phyloP scores from a whole-genome alignment of 2,888 invertebrate genomes.

The Erebia palarica region DNA sequence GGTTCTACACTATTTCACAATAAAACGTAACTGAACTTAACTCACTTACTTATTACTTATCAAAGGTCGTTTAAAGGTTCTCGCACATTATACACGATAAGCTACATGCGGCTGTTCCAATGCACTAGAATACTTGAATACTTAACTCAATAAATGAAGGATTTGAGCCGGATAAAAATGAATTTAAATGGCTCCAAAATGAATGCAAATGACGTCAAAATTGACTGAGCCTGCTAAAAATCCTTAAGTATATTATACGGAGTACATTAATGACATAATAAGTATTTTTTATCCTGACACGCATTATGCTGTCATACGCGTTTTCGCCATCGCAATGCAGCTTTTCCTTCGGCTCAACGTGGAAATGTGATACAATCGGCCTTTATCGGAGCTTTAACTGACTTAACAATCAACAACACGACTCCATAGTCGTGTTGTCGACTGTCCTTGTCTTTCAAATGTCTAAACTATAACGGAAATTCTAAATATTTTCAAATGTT shows the following conservation, averaged over 20 bases:
- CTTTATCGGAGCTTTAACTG: slow-evolving; percentile 11
- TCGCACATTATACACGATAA: not conserved
- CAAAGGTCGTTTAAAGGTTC: not conserved
- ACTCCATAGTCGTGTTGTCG: slow-evolving; percentile 11
- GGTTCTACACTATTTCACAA: slow-evolving; percentile 42
- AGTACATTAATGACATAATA: too few relatives aligned
- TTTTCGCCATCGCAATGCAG: not conserved
- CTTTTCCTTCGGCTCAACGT: not conserved
- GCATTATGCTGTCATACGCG: too few relatives aligned
- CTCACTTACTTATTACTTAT: not conserved
- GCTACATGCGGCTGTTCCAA: not conserved
- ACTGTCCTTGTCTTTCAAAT: slow-evolving; percentile 25
- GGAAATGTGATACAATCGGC: not conserved
- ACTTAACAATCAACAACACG: too few relatives aligned
- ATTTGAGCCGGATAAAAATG: too few relatives aligned
- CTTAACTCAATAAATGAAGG: too few relatives aligned
- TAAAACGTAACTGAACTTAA: slow-evolving; percentile 19
- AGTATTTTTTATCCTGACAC: too few relatives aligned
- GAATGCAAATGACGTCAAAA: too few relatives aligned
- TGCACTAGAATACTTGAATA: not conserved
- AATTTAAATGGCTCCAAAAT: too few relatives aligned
- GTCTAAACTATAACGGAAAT: slow-evolving; percentile 27
- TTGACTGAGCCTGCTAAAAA: too few relatives aligned
- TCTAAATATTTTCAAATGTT: slow-evolving; percentile 19
- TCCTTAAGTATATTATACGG: too few relatives aligned